Evolutionary conservation across 2,888 invertebrate genomes (phyloP), one percentile per base, ranked within the genome.

Genomic region (Lasius fuliginosus): DNA sequence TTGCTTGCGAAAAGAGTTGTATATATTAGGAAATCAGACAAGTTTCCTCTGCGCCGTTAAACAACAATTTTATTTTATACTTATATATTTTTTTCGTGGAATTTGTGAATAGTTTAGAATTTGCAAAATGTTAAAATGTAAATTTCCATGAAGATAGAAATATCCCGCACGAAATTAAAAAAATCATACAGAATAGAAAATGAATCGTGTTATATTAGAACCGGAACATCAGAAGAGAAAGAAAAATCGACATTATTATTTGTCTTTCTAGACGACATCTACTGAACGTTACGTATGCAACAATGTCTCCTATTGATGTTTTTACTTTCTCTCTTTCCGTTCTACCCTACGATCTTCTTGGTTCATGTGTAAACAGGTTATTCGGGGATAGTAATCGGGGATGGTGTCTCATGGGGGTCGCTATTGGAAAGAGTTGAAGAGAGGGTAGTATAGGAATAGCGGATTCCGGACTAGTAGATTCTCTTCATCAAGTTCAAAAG

Each of bases 281-380:
- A 60, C 79, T n/a, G 79, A 81, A 75, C 79, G 79, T 81, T 81
- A 74, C 79, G 36, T 46, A 46, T 60, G 79, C 79, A 81, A 81
- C 79, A 81, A 81, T 81, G 74, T 81, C 71, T 69, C 46, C 75
- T 49, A 81, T 75, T 75, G 79, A 75, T 60, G 60, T 81, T 81
- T 81, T 81, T 60, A 75, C 75, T 89, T 85, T 76, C 69, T 89
- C 84, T 76, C 69, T 49, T 79, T 53, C 33, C 82, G 56, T 56
- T n/a, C 56, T 73, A 82, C 69, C 46, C 85, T 65, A 36, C 62
- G 18, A 60, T 87, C 85, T 46, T 83, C 76, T 62, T 65, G 82
- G 60, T 71, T 68, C 42, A 33, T 40, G 56, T 81, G 77, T 67
- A 87, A 90, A 90, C 90, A 87, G 90, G 91, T 90, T 90, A 85